These are phyloP conservation scores for Argya squamiceps DNA, from an alignment of 2,797 vertebrate species.

Conservation along the genomic window DNA sequence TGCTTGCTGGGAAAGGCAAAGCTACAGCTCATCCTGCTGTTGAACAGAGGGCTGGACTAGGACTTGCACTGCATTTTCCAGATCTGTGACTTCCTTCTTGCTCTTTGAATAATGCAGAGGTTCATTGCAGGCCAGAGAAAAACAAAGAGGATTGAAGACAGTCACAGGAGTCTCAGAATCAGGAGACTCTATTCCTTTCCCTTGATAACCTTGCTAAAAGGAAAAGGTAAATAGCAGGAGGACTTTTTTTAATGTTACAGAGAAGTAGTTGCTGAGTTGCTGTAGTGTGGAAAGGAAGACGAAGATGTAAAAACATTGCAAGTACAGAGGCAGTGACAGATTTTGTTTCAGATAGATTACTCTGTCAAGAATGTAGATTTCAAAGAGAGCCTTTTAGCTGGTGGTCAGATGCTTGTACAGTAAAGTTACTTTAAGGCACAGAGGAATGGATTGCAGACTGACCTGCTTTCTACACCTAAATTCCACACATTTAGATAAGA, in stretches of 20 bases:
- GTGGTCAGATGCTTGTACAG: neutral
- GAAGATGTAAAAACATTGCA: neutral
- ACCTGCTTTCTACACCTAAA: neutral
- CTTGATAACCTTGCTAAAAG: neutral
- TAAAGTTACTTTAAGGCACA: neutral
- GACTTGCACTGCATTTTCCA: accelerated
- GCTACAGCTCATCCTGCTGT: neutral
- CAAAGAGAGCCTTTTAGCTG: neutral
- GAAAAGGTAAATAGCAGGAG: neutral
- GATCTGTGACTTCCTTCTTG: neutral
- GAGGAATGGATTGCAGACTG: neutral
- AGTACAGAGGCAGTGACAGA: neutral
- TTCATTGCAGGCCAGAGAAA: neutral
- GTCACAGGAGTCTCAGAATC: neutral
- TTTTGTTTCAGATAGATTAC: neutral
- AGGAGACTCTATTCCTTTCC: neutral
- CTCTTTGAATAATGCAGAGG: neutral
- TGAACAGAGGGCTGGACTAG: neutral
- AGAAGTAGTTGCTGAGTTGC: neutral
- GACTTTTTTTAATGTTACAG: neutral
- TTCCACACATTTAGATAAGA: neutral
- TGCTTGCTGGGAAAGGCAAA: neutral
- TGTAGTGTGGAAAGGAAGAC: neutral
- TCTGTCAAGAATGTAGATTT: neutral
- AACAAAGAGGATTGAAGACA: neutral